Evolutionary conservation across 1,140 invertebrate species (phyloP).

Genomic region (Forficula auricularia): DNA sequence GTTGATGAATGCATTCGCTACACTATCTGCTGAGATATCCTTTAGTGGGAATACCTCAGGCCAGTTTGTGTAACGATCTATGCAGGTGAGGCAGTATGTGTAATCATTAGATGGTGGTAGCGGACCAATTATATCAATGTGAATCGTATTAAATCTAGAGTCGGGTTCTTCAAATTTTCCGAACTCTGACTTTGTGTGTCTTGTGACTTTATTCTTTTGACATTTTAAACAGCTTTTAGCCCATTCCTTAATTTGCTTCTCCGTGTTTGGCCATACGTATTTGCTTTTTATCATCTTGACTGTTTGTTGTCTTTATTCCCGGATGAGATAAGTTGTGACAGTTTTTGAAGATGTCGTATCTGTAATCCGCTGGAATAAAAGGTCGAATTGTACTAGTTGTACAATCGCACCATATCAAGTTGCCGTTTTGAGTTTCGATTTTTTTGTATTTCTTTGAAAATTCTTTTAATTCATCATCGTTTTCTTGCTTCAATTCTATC

Average conservation of each 20-base stretch:
- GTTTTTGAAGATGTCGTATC: no score
- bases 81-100: slow-evolving; percentile 25
- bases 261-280: slow-evolving; percentile 10
- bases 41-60: slow-evolving; percentile 25
- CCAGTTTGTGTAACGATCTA: slow-evolving; percentile 29
- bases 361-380: no score
- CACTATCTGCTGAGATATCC: slow-evolving; percentile 21
- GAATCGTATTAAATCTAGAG: slow-evolving; percentile 24
- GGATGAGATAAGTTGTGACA: no score
- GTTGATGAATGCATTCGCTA: slow-evolving; percentile 15
- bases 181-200: slow-evolving; percentile 6
- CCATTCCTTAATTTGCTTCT: slow-evolving; percentile 10
- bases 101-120: slow-evolving; percentile 20
- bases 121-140: slow-evolving; percentile 30
- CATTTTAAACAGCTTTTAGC: slow-evolving; percentile 11
- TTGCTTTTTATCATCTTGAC: background rate
- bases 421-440: no score
- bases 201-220: slow-evolving; percentile 15
- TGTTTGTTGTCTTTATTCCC: no score
- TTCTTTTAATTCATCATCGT: no score
- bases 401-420: no score
- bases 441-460: no score
- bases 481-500: no score
- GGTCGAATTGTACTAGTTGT: no score
- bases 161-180: background rate